Evolutionary conservation across 2,888 invertebrate species (phyloP), one percentile per base, ranked within the genome.

Genomic region (Ischnus inquisitorius): DNA sequence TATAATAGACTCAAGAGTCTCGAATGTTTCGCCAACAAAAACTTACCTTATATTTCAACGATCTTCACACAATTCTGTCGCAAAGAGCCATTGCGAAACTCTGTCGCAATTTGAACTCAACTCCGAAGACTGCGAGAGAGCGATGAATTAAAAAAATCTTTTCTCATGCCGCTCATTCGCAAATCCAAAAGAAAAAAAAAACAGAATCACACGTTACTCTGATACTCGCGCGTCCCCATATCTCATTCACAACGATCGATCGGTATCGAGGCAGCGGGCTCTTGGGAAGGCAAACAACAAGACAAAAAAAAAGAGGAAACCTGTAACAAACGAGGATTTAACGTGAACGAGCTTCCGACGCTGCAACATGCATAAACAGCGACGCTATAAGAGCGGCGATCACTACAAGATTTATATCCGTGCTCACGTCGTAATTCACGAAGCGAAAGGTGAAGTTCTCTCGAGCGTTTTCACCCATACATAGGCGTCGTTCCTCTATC

Each of bases 401-500:
- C 78, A 72, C 54, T 46, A 34, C 68, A 69, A 81, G 81, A 84
- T 82, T 81, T 65, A 79, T 76, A 69, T 65, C 64, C 65, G 28
- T 62, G 46, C 48, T 75, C 80, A 67, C 72, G 83, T 76, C 71
- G 81, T 71, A 65, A 82, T 79, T 79, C 65, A 82, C 72, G 71
- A 84, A 43, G 65, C 48, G 79, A 67, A 77, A 78, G 85, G 83
- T 74, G 71, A 62, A 75, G 60, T 71, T 34, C 51, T 54, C 60
- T 60, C 60, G 28, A 60, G 60, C 14, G 6, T 28, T 60, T 60
- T 51, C 51, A 12, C 28, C 60, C 60, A 28, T 60, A 28, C 25
- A n/a, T 25, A 60, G 60, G 5, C 22, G 75, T 83, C 79, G 34
- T 34, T 34, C 71, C 65, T 60, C 51, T 74, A 60, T 51, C 22